phyloP scores from a whole-genome alignment of 2,113 vertebrate species.

The Smithornis capensis region DNA sequence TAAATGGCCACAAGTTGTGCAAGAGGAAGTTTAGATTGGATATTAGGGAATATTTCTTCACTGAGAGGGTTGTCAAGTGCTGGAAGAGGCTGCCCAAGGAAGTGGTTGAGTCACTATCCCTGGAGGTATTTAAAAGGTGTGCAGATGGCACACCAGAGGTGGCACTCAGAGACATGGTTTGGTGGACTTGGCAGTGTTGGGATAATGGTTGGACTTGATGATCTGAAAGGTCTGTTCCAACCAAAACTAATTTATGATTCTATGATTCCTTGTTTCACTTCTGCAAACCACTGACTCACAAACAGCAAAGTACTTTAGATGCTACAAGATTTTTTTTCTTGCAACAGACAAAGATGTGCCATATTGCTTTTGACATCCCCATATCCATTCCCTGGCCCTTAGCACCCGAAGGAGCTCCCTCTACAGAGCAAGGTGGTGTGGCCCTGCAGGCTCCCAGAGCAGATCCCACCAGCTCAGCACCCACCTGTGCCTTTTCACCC shows the following conservation, averaged over 20 bases:
- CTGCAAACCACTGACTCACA: background rate
- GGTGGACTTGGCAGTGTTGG: background rate
- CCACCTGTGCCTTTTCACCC: accelerated
- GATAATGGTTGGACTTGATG: background rate
- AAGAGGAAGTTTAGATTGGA: background rate
- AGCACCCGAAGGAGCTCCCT: background rate
- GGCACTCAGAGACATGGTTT: background rate
- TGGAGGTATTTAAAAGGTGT: background rate
- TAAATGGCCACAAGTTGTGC: background rate
- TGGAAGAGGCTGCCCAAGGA: background rate
- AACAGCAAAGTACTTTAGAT: background rate
- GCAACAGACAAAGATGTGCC: background rate
- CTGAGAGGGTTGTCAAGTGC: background rate
- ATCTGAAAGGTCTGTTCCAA: background rate
- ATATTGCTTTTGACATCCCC: background rate
- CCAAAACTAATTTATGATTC: background rate
- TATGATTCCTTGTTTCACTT: background rate
- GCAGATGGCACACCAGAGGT: too few relatives aligned
- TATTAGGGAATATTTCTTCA: background rate
- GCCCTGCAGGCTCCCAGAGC: background rate
- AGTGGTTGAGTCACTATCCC: background rate
- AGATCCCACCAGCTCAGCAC: background rate
- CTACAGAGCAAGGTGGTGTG: background rate
- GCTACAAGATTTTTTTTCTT: background rate
- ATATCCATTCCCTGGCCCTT: background rate